Conservation (phyloP, 1,140 invertebrate genomes). For the Atopsyche davidsoni region DNA sequence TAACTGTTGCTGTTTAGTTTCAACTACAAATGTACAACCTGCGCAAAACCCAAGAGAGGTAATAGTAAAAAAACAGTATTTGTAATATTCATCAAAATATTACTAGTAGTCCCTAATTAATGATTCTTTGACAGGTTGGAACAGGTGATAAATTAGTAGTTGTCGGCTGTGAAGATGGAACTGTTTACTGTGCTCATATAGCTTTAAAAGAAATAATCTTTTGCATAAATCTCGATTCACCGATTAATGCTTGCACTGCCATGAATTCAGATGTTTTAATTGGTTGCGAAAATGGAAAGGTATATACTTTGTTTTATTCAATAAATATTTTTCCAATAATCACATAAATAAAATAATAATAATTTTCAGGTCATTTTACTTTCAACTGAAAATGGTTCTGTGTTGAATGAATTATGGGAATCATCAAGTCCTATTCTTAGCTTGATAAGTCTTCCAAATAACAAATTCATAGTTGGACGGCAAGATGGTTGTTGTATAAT, state of each 20-base stretch:
- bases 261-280: conserved; percentile 39
- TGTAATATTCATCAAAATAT: background rate
- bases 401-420: conserved; percentile 41
- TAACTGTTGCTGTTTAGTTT: conserved; percentile 40
- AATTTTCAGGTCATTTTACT: conserved; percentile 37
- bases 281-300: conserved; percentile 50
- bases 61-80: conserved; percentile 11
- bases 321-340: background rate
- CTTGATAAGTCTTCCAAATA: conserved; percentile 35
- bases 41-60: conserved; percentile 44
- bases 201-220: conserved; percentile 49
- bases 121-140: conserved; percentile 46
- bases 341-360: background rate
- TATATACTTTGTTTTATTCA: conserved; percentile 28
- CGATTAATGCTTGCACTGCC: conserved; percentile 49
- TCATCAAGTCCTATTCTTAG: conserved; percentile 46
- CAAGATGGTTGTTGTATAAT: conserved; percentile 57
- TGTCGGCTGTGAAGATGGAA: conserved; percentile 58
- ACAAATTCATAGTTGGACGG: conserved; percentile 45
- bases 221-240: conserved; percentile 37
- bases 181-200: conserved; percentile 52
- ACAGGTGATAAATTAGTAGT: conserved; percentile 59
- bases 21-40: conserved; percentile 32
- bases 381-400: conserved; percentile 34
- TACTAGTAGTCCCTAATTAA: background rate